Conservation (phyloP, 2,113 vertebrate species). For the Tor tambroides region DNA sequence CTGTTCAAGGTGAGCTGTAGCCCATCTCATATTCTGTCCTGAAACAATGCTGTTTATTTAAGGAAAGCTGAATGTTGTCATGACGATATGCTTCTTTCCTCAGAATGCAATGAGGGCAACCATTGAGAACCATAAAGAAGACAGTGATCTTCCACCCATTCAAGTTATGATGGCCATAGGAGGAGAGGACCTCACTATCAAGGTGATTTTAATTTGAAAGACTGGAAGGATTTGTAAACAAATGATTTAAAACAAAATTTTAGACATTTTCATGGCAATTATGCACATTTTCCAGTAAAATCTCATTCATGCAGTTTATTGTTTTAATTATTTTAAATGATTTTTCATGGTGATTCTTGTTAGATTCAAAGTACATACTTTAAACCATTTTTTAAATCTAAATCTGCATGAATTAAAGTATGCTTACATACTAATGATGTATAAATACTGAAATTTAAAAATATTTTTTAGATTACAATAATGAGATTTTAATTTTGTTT, state of each 20-base stretch:
- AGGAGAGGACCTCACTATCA: conserved; percentile 91
- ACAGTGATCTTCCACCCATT: conserved; percentile 80
- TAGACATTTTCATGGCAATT: background rate
- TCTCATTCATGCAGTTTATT: background rate
- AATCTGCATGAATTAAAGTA: no score
- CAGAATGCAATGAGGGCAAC: conserved; percentile 97
- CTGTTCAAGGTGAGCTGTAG: conserved; percentile 87
- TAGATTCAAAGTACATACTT: no score
- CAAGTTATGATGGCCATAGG: conserved; percentile 88
- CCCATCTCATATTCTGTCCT: background rate
- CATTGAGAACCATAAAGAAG: conserved; percentile 85
- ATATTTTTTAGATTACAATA: no score
- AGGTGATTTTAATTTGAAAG: conserved; percentile 71
- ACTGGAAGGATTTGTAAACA: background rate
- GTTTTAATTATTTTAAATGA: no score
- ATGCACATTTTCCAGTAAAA: background rate
- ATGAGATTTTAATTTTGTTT: no score
- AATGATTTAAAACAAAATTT: background rate
- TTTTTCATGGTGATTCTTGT: no score
- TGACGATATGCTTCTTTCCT: conserved; percentile 9
- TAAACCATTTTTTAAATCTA: no score
- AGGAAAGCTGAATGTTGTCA: conserved; percentile 34
- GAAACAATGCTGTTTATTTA: background rate
- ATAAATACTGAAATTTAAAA: no score
- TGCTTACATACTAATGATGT: no score